Base-by-base conservation (phyloP, 1,140 invertebrate species). In the Cydia amplana region DNA sequence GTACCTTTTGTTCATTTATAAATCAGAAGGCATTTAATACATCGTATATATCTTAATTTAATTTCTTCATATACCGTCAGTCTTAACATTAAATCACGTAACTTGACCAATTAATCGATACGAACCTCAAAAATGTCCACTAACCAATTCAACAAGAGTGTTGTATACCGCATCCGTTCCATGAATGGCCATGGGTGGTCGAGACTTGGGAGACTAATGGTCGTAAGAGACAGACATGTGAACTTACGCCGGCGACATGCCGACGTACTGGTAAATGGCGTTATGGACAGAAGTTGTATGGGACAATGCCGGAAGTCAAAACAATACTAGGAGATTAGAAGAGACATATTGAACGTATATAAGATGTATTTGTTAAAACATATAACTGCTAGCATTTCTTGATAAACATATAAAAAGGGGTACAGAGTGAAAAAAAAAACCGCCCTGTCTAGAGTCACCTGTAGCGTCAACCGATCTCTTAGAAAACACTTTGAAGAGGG, bases 101-200 rank as follows among this genome's bases (percentile, higher is more conserved):
- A 67, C 28, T 70, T n/a, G 7, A 70, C 65, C 32, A 70, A 70
- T 70, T 70, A 70, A 7, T 70, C 28, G 6, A 43, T 10, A n/a
- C 65, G 28, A n/a, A 70, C 32, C 64, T 55, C 51, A 23, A 70
- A 70, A 43, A 70, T 36, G 64, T 65, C 25, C 64, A 70, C 65
- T 70, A 70, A 40, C 65, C 65, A 70, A 70, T 70, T 43, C 65
- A 70, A 70, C 65, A 32, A 1, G 65, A 36, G 65, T 70, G 32
- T 70, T n/a, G 64, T 65, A 65, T 36, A 65, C 16, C 65, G 65
- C 28, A 70, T 70, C 65, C 65, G 65, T 70, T 70, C 32, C 25
- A 70, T 36, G 65, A 70, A 60, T 36, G 64, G 28, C 32, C 65
- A 70, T 70, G 65, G 65, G 65, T 70, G 65, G 65, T 70, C 65